A percentile compares a stretch with the other conserved stretches of the same genome.
Evolutionary conservation across 2,888 invertebrate genomes (phyloP).

Genomic region (Colletes collaris): DNA sequence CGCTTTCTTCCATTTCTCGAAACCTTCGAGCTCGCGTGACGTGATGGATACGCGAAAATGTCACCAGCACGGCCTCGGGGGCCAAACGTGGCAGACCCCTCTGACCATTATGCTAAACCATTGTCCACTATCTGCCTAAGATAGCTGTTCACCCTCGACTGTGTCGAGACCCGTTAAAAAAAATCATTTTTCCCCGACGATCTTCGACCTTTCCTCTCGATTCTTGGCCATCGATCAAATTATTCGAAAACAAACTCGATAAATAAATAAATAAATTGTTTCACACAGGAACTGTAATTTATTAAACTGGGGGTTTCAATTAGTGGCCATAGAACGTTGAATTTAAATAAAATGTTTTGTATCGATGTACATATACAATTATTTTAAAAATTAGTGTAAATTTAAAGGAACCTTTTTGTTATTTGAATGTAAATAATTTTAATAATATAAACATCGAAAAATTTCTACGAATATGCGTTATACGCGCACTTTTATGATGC

Average conservation of each 20-base stretch:
- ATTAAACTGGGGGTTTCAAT: no score
- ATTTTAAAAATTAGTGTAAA: no score
- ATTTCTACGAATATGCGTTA: no score
- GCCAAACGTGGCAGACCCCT: conserved; percentile 72
- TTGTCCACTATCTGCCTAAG: conserved; percentile 82
- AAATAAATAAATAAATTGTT: no score
- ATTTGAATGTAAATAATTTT: no score
- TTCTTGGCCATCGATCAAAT: neutral
- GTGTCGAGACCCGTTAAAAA: conserved; percentile 76
- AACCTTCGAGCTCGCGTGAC: conserved; percentile 46
- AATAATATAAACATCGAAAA: no score
- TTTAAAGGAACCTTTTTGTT: no score
- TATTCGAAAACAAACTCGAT: neutral
- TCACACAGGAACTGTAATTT: no score
- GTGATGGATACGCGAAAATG: conserved; percentile 82
- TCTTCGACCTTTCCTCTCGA: conserved; percentile 9
- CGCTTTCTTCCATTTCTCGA: conserved; percentile 65
- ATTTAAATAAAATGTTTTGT: no score
- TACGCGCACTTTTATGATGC: no score
- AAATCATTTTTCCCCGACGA: conserved; percentile 77
- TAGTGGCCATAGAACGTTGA: no score
- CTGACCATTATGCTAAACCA: conserved; percentile 82
- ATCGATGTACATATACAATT: no score
- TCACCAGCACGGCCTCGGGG: conserved; percentile 80
- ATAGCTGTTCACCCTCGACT: conserved; percentile 72